These are phyloP conservation scores for Anableps anableps DNA, from an alignment of 2,797 vertebrate species.

Conservation along the genomic window DNA sequence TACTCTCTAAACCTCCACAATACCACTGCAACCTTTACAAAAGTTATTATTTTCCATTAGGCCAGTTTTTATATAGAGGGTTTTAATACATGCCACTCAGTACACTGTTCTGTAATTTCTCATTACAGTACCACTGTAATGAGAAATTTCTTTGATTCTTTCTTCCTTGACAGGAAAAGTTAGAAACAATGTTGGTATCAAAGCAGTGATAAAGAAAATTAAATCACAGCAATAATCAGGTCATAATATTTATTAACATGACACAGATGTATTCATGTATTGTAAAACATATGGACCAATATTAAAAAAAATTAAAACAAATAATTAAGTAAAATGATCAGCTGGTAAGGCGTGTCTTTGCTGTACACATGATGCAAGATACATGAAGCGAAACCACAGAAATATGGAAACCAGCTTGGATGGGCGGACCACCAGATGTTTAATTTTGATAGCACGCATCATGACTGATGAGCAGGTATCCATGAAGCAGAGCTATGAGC, in stretches of 20 bases:
- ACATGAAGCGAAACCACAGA: slow-evolving; percentile 46
- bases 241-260: slow-evolving; percentile 6
- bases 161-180: background rate
- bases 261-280: slow-evolving; percentile 11
- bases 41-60: background rate
- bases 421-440: slow-evolving; percentile 60
- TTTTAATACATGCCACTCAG: background rate
- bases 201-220: background rate
- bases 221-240: background rate
- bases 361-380: slow-evolving; percentile 23
- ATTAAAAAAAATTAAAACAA: background rate
- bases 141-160: background rate
- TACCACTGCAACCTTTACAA: background rate
- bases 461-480: slow-evolving; percentile 50
- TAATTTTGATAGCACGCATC: slow-evolving; percentile 43
- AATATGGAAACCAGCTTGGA: slow-evolving; percentile 54
- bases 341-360: slow-evolving; percentile 48
- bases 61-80: background rate
- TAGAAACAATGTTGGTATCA: background rate
- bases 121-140: background rate
- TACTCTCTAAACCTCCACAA: background rate
- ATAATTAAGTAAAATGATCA: slow-evolving; percentile 13
- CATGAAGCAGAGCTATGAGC: slow-evolving; percentile 27
- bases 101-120: too few relatives aligned
- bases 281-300: slow-evolving; percentile 12